Base-by-base conservation (phyloP, 2,888 invertebrate species). In the Eueremaeus valkanovi region DNA sequence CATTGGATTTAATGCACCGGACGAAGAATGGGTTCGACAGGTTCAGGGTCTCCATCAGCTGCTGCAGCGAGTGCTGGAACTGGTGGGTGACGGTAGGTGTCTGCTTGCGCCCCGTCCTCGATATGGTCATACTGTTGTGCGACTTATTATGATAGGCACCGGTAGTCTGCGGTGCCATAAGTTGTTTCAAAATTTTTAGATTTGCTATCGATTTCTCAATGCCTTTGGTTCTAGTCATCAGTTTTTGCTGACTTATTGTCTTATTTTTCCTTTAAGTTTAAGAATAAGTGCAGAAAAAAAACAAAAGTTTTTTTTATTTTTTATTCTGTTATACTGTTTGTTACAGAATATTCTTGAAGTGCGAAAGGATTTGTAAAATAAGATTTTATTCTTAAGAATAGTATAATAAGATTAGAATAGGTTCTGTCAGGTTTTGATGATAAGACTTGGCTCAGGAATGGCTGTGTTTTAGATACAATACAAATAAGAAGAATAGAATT, bases 1-100 rank as follows among this genome's bases (percentile, higher is more conserved):
- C 89, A 84, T 97, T 97, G 74, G 95, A 95, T 85, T 96, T 96
- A 83, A 97, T 96, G 84, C 97, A 97, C 77, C 97, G 85, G 77
- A 92, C 89, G 83, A 92, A 92, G 84, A 90, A 92, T 11, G 92
- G 92, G 83, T 91, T 90, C 1, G 92, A 91, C 82, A 94, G 92
- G 83, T 93, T 93, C 72, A 97, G 85, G 0, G 95, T 95, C 81
- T 92, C 92, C 95, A 97, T 95, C 61, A 97, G 86, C 42, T 92
- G 90, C 78, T 92, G 91, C 74, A 97, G 86, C 70, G 95, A 95
- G 84, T 92, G 92, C 84, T 95, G 92, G 84, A 97, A 97, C 85
- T 97, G 96, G 18, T 93, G 93, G 1, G 94, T 92, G 1, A 96
- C 96, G 0, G 95, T 95, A 82, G 93, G 88, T 16, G 93, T 92